These are phyloP conservation scores for Neolamprologus caudopunctatus DNA, from an alignment of 2,113 vertebrate species.

Conservation along the genomic window DNA sequence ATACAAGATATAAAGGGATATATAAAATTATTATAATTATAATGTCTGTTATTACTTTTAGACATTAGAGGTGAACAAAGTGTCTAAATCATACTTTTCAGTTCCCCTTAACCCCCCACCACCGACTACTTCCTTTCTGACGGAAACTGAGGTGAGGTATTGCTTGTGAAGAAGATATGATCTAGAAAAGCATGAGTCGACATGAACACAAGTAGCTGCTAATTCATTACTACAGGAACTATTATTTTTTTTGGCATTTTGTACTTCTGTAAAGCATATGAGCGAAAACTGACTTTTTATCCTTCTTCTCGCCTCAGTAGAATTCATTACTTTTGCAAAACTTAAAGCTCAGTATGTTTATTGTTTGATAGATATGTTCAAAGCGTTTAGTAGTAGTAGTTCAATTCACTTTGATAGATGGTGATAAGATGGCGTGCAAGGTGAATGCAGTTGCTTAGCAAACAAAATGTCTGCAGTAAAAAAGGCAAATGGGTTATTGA, in stretches of 20 bases:
- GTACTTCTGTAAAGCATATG: background rate
- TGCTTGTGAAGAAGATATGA: background rate
- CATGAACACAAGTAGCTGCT: background rate
- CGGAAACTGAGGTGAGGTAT: background rate
- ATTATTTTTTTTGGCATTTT: constrained; percentile 8
- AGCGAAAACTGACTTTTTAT: background rate
- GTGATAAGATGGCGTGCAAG: background rate
- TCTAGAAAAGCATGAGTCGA: background rate
- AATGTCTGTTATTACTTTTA: background rate
- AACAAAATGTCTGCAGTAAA: background rate
- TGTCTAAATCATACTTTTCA: rapidly evolving
- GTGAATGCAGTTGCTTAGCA: background rate
- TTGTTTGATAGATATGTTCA: background rate
- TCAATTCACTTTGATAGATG: background rate
- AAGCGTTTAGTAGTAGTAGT: background rate
- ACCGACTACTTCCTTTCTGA: background rate
- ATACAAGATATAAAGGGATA: background rate
- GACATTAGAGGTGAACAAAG: background rate
- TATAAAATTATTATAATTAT: background rate
- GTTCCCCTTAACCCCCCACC: background rate
- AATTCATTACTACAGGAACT: background rate
- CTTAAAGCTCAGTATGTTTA: background rate
- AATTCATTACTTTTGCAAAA: background rate
- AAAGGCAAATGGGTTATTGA: background rate
- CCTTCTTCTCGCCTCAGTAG: background rate